Evolutionary conservation across 2,113 vertebrate genomes (phyloP).

Genomic region (Todiramphus chloris): DNA sequence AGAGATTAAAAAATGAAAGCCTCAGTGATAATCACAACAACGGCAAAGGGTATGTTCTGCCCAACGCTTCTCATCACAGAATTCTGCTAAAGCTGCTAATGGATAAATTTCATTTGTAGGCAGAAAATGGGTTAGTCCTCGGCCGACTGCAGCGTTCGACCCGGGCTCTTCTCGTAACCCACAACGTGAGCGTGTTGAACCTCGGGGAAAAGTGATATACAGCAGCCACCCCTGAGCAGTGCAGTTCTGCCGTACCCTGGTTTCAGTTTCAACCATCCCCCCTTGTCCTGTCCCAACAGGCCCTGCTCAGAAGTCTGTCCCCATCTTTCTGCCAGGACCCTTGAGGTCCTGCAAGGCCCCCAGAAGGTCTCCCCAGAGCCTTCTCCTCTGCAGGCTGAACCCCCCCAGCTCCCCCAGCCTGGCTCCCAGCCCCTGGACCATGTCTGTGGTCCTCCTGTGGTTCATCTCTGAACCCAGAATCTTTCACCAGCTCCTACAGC

Average conservation of each 20-base stretch:
- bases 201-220: neutral
- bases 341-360: too few relatives aligned
- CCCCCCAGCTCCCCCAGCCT: too few relatives aligned
- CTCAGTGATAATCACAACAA: neutral
- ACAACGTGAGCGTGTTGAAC: too few relatives aligned
- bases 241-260: neutral
- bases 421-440: too few relatives aligned
- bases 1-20: neutral
- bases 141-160: neutral
- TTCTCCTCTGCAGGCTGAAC: too few relatives aligned
- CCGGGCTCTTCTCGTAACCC: rapidly evolving
- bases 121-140: neutral
- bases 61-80: rapidly evolving
- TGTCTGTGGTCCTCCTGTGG: too few relatives aligned
- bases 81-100: neutral
- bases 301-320: too few relatives aligned
- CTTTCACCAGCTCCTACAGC: neutral
- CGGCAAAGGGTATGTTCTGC: neutral
- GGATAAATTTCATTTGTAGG: neutral
- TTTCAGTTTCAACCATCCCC: too few relatives aligned
- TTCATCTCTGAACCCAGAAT: neutral
- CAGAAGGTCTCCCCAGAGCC: too few relatives aligned
- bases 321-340: too few relatives aligned
- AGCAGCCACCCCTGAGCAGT: neutral
- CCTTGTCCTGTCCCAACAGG: too few relatives aligned